phyloP scores from a whole-genome alignment of 2,113 vertebrate genomes.

The Syngnathus typhle region DNA sequence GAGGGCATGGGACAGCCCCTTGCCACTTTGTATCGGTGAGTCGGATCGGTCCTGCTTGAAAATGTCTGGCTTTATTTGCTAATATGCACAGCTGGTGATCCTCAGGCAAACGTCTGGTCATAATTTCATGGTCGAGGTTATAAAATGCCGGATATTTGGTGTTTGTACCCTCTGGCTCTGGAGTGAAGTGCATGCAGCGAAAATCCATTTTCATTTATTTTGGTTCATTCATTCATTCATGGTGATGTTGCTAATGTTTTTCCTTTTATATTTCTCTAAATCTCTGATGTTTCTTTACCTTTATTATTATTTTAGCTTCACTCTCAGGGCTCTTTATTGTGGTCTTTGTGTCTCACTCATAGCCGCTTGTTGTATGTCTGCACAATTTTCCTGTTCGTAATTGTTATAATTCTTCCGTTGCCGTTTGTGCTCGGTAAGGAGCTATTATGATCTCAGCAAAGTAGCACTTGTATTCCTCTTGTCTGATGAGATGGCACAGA shows the following conservation, averaged over 20 bases:
- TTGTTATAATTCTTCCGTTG: slow-evolving; percentile 21
- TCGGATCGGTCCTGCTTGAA: not conserved
- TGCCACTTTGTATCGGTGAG: slow-evolving; percentile 90
- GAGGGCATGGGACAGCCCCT: slow-evolving; percentile 87
- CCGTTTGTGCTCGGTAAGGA: slow-evolving; percentile 28
- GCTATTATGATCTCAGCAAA: slow-evolving; percentile 32
- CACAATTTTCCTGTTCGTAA: not conserved
- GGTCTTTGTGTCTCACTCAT: not conserved
- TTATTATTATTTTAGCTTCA: not conserved
- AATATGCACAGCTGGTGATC: not conserved
- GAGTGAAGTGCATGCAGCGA: not conserved
- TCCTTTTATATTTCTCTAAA: no score
- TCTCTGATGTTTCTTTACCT: not conserved
- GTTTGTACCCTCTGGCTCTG: not conserved
- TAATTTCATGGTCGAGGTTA: not conserved
- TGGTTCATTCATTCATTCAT: not conserved
- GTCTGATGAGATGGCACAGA: slow-evolving; percentile 18
- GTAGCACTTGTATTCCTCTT: slow-evolving; percentile 13
- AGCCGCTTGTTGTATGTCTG: not conserved
- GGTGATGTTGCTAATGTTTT: not conserved
- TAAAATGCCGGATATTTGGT: not conserved
- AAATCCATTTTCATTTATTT: not conserved
- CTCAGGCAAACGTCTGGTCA: not conserved
- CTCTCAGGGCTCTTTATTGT: not conserved
- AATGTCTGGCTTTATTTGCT: not conserved